Base-by-base conservation (phyloP, 2,888 invertebrate genomes). In the Temnothorax unifasciatus region DNA sequence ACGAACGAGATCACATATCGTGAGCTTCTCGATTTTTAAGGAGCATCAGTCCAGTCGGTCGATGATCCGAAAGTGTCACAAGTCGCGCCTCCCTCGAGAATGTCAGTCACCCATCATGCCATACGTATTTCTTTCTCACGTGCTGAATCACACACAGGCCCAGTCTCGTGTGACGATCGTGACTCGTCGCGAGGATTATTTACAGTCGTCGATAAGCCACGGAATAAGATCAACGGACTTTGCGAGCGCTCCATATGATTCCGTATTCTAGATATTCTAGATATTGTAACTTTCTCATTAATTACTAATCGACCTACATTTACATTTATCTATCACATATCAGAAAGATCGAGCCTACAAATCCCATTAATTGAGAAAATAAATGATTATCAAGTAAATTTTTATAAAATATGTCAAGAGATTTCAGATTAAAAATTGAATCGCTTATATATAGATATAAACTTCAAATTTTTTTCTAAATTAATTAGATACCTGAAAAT, bases 21-120 rank as follows among this genome's bases (percentile, higher is more conserved):
- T 59, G 21, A 57, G 47, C n/a, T 50, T 25, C 47, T 71, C 54
- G 63, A 82, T 83, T 61, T 68, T 77, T 52, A 76, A 68, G 82
- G 50, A 83, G 34, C 76, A 41, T 61, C 68, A 21, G 66, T 68
- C 66, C 68, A 64, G 41, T 47, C 82, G 84, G 82, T 84, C 82
- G 66, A 82, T 84, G 84, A 84, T 84, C 82, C 84, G 57, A 74
- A 64, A 66, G 64, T 84, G 75, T 71, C 84, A 61, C 68, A 50
- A 73, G 73, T 61, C 41, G 61, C 50, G 38, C 47, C 73, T 57
- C 41, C 25, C 41, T 73, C 13, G 57, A 73, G 57, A 73, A 73
- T 73, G 73, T 61, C 71, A 63, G 50, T 71, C 34, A 54, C 71
- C 71, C 38, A 73, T 73, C 38, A 71, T 25, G 44, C 64, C 44